Percentiles rank a stretch among this genome's conserved stretches.
phyloP scores from a whole-genome alignment of 2,113 vertebrate genomes.

The Gadus chalcogrammus region DNA sequence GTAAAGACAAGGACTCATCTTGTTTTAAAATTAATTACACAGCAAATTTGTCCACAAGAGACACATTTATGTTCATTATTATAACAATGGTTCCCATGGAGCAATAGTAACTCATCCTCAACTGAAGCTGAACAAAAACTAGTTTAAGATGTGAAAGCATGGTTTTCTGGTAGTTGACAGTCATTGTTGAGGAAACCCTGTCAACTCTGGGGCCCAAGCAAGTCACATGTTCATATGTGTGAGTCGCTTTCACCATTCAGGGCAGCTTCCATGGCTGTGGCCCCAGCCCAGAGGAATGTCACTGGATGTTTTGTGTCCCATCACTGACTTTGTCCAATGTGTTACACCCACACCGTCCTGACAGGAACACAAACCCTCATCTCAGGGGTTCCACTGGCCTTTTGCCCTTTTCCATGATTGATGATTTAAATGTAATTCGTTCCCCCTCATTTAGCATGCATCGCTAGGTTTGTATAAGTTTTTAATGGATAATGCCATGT shows the following conservation, averaged over 20 bases:
- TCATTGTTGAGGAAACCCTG: constrained; percentile 21
- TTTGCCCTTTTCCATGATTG: constrained; percentile 34
- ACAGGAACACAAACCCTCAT: constrained; percentile 54
- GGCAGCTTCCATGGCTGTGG: constrained; percentile 59
- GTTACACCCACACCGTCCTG: constrained; percentile 60
- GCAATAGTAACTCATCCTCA: too few relatives aligned
- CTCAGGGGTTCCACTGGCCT: constrained; percentile 37
- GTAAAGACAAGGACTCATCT: neutral
- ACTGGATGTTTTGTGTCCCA: constrained; percentile 54
- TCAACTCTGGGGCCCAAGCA: constrained; percentile 29
- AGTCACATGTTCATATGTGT: constrained; percentile 38
- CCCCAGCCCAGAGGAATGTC: constrained; percentile 63
- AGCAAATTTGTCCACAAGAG: too few relatives aligned
- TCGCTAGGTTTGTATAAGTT: constrained; percentile 1
- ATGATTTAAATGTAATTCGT: constrained; percentile 33
- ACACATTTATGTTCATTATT: too few relatives aligned
- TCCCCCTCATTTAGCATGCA: constrained; percentile 13
- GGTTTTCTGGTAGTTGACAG: constrained; percentile 30
- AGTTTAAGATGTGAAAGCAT: neutral
- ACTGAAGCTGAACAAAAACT: neutral
- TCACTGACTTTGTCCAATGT: constrained; percentile 56
- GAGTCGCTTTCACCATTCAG: constrained; percentile 48
- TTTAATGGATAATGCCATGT: neutral
- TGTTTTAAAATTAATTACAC: too few relatives aligned
- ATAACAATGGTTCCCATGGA: too few relatives aligned